phyloP scores from a whole-genome alignment of 2,113 vertebrate species.

The Ahaetulla prasina region DNA sequence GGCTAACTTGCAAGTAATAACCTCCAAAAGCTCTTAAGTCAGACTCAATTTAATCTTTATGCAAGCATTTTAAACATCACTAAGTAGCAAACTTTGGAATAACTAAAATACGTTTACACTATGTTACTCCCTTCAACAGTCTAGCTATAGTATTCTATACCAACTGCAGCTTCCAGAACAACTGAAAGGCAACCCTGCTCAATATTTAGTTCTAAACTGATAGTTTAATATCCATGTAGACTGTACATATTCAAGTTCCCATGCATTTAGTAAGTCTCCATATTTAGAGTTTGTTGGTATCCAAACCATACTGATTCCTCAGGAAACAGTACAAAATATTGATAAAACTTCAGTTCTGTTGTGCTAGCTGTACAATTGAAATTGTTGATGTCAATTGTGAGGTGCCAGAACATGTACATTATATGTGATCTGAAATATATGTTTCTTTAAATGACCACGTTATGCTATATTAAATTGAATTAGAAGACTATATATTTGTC shows the following conservation, averaged over 20 bases:
- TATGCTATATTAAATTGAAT: not conserved
- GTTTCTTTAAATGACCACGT: not conserved
- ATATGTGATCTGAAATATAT: not conserved
- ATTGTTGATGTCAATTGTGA: not conserved
- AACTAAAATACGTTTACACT: not conserved
- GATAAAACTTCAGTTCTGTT: not conserved
- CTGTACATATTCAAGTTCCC: not conserved
- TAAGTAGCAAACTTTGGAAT: not conserved
- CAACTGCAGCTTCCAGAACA: not conserved
- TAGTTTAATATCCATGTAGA: not conserved
- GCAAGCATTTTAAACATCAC: not conserved
- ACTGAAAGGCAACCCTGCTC: not conserved
- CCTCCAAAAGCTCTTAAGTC: not conserved
- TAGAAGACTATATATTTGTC: not conserved
- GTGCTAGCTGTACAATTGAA: not conserved
- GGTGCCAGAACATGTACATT: not conserved
- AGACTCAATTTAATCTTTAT: not conserved
- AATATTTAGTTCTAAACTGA: not conserved
- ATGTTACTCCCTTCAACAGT: not conserved
- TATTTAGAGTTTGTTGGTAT: not conserved
- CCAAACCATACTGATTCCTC: not conserved
- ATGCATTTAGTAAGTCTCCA: not conserved
- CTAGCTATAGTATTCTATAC: not conserved
- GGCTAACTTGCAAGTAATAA: not conserved
- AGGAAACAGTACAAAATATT: not conserved